phyloP scores from a whole-genome alignment of 1,140 invertebrate genomes.

The Tetragonula clypearis region DNA sequence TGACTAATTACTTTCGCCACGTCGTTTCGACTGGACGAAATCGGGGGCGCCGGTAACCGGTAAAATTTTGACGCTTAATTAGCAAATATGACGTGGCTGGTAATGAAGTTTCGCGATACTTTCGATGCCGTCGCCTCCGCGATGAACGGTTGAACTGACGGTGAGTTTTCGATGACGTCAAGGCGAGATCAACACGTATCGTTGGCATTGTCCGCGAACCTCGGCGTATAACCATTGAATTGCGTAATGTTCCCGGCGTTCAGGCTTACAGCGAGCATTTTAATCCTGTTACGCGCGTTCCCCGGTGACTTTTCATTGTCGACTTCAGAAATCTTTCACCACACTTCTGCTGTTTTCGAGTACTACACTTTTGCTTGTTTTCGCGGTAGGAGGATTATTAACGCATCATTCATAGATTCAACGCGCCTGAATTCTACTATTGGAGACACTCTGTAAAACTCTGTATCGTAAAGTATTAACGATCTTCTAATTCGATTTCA shows the following conservation, averaged over 20 bases:
- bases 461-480: not conserved
- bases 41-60: too few relatives aligned
- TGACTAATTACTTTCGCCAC: too few relatives aligned
- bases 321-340: too few relatives aligned
- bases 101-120: too few relatives aligned
- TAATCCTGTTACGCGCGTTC: too few relatives aligned
- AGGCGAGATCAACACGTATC: slow-evolving; percentile 27
- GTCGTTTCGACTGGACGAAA: too few relatives aligned
- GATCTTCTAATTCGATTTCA: not conserved
- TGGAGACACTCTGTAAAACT: not conserved
- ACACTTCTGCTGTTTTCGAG: not conserved
- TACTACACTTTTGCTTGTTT: not conserved
- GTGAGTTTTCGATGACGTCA: not conserved
- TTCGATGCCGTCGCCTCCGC: too few relatives aligned
- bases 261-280: not conserved
- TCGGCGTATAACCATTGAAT: not conserved
- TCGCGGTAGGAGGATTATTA: not conserved
- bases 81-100: too few relatives aligned
- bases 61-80: too few relatives aligned
- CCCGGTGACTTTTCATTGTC: not conserved
- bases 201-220: not conserved
- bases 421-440: not conserved
- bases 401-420: not conserved
- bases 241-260: not conserved
- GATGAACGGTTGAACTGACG: too few relatives aligned